Conservation (phyloP, 2,888 invertebrate species). For the Amiota minor region DNA sequence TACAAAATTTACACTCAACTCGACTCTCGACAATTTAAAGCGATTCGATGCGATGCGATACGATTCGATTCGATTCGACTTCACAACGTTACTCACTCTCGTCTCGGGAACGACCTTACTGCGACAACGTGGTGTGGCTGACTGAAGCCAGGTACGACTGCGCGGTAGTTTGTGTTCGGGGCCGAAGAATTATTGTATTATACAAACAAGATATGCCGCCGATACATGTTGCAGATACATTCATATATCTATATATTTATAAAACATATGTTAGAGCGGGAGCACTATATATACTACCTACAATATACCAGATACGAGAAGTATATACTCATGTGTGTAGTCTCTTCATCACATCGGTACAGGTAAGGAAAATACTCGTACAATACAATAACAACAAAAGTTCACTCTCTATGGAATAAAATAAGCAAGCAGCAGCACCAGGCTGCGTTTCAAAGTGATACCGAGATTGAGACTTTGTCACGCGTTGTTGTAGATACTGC, state of each 20-base stretch:
- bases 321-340: too few species aligned
- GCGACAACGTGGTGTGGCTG: constrained; percentile 73
- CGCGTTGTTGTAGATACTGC: constrained; percentile 16
- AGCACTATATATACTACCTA: neutral
- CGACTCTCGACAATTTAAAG: neutral
- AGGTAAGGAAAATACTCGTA: neutral
- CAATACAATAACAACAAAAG: neutral
- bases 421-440: neutral
- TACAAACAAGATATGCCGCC: too few species aligned
- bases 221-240: neutral
- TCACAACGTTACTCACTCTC: neutral
- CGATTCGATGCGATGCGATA: constrained; percentile 12
- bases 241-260: too few species aligned
- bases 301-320: neutral
- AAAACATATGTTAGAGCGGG: constrained; percentile 8
- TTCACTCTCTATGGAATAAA: neutral
- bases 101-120: constrained; percentile 64
- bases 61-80: constrained; percentile 36
- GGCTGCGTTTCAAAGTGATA: too few species aligned
- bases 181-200: neutral
- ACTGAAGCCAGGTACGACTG: constrained; percentile 55
- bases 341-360: neutral
- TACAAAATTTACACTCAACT: neutral
- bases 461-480: constrained; percentile 12
- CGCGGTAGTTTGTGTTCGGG: constrained; percentile 15